Conservation (phyloP, 2,113 vertebrate species). For the Arizona elegans region DNA sequence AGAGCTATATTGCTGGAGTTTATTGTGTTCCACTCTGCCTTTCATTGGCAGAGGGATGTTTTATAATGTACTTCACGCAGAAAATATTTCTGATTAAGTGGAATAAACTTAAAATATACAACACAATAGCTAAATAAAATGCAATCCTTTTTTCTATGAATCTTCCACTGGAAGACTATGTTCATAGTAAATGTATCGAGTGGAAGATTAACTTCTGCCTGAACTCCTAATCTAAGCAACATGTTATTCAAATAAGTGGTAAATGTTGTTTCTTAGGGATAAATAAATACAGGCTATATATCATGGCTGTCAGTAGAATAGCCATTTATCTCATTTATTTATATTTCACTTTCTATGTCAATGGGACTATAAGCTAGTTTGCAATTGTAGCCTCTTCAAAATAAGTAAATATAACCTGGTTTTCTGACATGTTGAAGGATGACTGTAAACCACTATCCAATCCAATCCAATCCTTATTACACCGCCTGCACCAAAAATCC, state of each 20-base stretch:
- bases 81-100: background rate
- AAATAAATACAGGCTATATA: background rate
- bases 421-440: background rate
- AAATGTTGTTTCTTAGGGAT: background rate
- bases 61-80: background rate
- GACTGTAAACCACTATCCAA: background rate
- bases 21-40: background rate
- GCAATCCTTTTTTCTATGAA: background rate
- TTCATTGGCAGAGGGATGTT: background rate
- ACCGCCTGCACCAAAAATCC: background rate
- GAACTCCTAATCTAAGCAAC: background rate
- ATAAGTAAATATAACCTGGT: no score
- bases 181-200: background rate
- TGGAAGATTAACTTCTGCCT: background rate
- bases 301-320: background rate
- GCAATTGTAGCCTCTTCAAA: background rate
- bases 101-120: background rate
- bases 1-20: background rate
- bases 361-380: background rate
- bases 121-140: background rate
- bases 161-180: background rate
- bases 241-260: background rate
- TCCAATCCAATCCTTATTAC: background rate
- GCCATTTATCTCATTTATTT: background rate
- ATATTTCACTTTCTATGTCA: background rate